A percentile compares a stretch with the other conserved stretches of the same genome.
Conservation (phyloP, 2,797 vertebrate species). For the Octomys mimax region DNA sequence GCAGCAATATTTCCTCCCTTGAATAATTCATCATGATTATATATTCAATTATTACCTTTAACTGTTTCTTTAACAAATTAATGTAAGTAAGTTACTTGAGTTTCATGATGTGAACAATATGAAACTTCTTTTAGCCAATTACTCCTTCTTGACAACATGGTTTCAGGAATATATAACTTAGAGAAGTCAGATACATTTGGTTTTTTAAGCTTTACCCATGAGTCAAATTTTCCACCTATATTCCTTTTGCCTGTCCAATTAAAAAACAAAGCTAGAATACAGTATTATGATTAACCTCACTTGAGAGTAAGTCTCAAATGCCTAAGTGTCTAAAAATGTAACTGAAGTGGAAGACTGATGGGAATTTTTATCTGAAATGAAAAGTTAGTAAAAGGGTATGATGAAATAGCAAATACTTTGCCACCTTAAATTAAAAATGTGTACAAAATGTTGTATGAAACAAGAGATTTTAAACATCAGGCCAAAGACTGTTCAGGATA, state of each 20-base stretch:
- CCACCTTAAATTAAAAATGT: background rate
- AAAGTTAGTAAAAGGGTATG: background rate
- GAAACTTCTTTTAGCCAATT: constrained; percentile 6
- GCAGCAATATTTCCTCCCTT: background rate
- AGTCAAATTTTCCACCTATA: constrained; percentile 56
- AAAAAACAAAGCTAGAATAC: background rate
- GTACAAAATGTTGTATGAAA: background rate
- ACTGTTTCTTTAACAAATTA: constrained; percentile 56
- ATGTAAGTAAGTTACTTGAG: constrained; percentile 40
- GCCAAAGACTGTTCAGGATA: background rate
- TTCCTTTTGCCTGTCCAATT: background rate
- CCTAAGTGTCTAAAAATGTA: constrained; percentile 35
- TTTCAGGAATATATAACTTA: background rate
- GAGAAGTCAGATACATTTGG: constrained; percentile 39
- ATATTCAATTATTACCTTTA: constrained; percentile 37
- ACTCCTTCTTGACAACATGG: background rate
- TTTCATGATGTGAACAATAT: constrained; percentile 44
- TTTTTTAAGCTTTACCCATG: constrained; percentile 33
- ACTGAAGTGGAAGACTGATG: background rate
- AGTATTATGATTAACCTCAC: background rate
- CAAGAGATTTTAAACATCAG: background rate
- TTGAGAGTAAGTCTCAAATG: constrained; percentile 45
- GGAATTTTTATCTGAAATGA: background rate
- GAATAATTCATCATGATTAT: constrained; percentile 51
- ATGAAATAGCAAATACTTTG: background rate